phyloP scores from a whole-genome alignment of 2,113 vertebrate species.

The Choloepus hoffmanni region DNA sequence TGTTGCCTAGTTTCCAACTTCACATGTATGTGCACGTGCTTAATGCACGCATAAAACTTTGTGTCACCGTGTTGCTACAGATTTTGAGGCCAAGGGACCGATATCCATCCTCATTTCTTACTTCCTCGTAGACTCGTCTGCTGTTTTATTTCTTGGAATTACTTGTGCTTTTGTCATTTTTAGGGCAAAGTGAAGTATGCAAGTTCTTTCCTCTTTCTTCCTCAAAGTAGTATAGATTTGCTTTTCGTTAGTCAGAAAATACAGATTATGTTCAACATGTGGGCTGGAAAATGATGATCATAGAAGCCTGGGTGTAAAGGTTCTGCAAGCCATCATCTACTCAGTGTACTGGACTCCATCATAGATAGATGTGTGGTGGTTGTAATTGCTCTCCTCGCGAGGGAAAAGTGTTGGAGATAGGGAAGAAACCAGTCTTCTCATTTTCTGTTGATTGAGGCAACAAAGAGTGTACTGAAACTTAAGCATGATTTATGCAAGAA shows the following conservation, averaged over 20 bases:
- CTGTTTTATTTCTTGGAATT: neutral
- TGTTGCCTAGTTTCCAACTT: slow-evolving; percentile 55
- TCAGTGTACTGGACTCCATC: neutral
- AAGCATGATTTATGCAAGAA: neutral
- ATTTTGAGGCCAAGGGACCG: neutral
- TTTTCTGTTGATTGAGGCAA: neutral
- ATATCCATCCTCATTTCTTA: neutral
- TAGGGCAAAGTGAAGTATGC: neutral
- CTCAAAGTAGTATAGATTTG: neutral
- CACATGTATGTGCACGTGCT: slow-evolving; percentile 33
- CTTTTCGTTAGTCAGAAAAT: neutral
- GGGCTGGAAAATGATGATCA: too few relatives aligned
- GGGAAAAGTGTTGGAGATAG: neutral
- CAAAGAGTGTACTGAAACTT: neutral
- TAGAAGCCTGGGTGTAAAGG: neutral
- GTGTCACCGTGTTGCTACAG: neutral
- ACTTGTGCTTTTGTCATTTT: neutral
- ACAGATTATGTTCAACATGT: neutral
- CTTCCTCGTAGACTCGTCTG: neutral
- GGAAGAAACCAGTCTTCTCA: neutral
- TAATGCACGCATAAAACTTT: neutral
- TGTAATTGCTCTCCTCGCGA: neutral
- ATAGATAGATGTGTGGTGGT: neutral
- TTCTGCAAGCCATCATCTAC: neutral
- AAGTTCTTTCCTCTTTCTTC: neutral